A percentile compares a stretch with the other conserved stretches of the same genome.
These are phyloP conservation scores for Pachymerium ferrugineum DNA, from an alignment of 2,888 invertebrate species.

Conservation along the genomic window DNA sequence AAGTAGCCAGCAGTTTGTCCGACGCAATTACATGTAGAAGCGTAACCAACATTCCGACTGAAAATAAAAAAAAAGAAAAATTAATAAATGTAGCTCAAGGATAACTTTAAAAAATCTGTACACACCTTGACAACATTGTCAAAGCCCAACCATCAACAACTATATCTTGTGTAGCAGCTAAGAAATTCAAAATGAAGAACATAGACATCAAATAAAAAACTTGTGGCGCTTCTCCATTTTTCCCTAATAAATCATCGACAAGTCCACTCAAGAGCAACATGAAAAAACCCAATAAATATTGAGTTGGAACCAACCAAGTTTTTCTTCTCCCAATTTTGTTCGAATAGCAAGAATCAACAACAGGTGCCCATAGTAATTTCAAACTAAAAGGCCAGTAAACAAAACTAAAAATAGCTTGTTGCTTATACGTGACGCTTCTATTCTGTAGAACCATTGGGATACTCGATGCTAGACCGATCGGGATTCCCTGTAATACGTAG, in stretches of 20 bases:
- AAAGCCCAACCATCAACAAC: constrained; percentile 99
- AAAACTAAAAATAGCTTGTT: constrained; percentile 65
- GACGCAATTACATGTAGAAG: constrained; percentile 97
- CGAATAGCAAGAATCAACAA: constrained; percentile 88
- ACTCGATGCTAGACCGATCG: constrained; percentile 86
- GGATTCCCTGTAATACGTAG: constrained; percentile 65
- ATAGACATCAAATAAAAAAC: constrained; percentile 71
- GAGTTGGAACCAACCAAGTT: constrained; percentile 81
- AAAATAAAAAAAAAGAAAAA: constrained; percentile 38
- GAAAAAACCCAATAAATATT: constrained; percentile 78
- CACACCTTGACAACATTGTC: constrained; percentile 88
- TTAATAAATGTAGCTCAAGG: neutral
- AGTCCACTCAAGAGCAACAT: constrained; percentile 79
- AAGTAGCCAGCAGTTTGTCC: constrained; percentile 98
- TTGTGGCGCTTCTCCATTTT: constrained; percentile 56
- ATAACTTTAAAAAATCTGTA: neutral
- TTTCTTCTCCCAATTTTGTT: constrained; percentile 83
- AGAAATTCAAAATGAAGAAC: constrained; percentile 87
- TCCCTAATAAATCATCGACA: constrained; percentile 71
- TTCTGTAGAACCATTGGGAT: constrained; percentile 94
- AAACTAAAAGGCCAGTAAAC: constrained; percentile 77
- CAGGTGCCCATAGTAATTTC: constrained; percentile 96
- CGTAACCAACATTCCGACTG: constrained; percentile 91
- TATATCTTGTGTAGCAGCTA: constrained; percentile 98
- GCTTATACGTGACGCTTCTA: constrained; percentile 83